Conservation (phyloP, 2,888 invertebrate species). For the Liopterus haemorrhoidalis region DNA sequence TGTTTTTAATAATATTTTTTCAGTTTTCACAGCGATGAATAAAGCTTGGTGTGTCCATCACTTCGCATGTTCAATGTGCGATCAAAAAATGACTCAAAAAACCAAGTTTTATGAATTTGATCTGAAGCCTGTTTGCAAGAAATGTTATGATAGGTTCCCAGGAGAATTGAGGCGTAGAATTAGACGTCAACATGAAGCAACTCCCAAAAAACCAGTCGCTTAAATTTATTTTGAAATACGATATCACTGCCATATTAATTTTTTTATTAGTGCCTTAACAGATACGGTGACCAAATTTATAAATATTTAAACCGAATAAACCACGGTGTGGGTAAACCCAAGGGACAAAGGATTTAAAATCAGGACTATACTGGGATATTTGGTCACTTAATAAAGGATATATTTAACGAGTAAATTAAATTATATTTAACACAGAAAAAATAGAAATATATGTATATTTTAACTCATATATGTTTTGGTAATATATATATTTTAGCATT, state of each 20-base stretch:
- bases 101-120: conserved; percentile 99
- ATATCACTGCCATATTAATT: conserved; percentile 5
- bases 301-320: too few species aligned
- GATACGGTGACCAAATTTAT: too few species aligned
- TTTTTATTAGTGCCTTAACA: too few species aligned
- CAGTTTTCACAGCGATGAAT: conserved; percentile 95
- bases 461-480: neutral
- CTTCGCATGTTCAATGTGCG: conserved; percentile 96
- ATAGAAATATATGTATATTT: neutral
- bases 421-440: neutral
- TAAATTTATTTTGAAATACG: conserved; percentile 31
- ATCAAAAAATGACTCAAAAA: conserved; percentile 91
- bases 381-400: neutral
- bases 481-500: too few species aligned
- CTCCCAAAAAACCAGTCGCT: conserved; percentile 52
- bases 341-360: neutral
- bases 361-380: conserved; percentile 1
- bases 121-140: conserved; percentile 95
- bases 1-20: conserved; percentile 32
- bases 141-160: conserved; percentile 96
- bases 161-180: conserved; percentile 86
- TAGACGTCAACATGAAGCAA: conserved; percentile 80
- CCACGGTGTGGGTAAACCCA: too few species aligned
- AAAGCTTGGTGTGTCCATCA: conserved; percentile 99
- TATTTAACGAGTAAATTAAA: neutral